Base-by-base conservation (phyloP, 2,113 vertebrate genomes). In the Lipotes vexillifer region DNA sequence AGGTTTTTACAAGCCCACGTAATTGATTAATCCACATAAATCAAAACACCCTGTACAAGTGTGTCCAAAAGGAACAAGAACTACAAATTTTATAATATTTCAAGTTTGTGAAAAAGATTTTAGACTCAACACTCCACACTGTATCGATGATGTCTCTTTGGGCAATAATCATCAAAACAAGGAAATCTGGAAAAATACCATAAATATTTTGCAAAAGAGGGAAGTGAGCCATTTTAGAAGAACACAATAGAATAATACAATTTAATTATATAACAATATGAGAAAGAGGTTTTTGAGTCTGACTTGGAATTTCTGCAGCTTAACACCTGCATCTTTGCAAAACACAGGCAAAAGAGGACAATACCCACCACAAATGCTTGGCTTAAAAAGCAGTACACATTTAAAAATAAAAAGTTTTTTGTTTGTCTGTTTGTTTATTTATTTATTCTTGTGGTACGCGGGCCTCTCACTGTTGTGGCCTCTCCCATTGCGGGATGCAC, bases 81-180 rank as follows among this genome's bases (percentile, higher is more conserved):
- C 38, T 41, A 90, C 8, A 8, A 78, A 85, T 74, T 87, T 87
- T 66, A 25, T 69, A 94, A 49, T 31, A 93, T 72, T 69, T 72
- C n/a, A 63, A 61, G 20, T 52, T 27, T 77, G 44, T 91, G 49
- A 83, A 88, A 71, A 75, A 95, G 69, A 90, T 69, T 68, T 85
- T 88, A 81, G 52, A 81, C 9, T 88, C 71, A 57, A 69, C 20
- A 65, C 8, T 66, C 23, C 27, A 55, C 44, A 66, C 6, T 46
- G 23, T 36, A 57, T 33, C 69, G 33, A 72, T 77, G 33, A 81
- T 65, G n/a, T 27, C 3, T 38, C 59, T 72, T 92, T 85, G 49
- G 59, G 41, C 52, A 96, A 90, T 44, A 85, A 96, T 65, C 84
- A 93, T 52, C 65, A 85, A 93, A 96, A 77, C 27, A 94, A 92